Evolutionary conservation across 1,140 invertebrate genomes (phyloP).

Genomic region (Harlomillsia oculata): DNA sequence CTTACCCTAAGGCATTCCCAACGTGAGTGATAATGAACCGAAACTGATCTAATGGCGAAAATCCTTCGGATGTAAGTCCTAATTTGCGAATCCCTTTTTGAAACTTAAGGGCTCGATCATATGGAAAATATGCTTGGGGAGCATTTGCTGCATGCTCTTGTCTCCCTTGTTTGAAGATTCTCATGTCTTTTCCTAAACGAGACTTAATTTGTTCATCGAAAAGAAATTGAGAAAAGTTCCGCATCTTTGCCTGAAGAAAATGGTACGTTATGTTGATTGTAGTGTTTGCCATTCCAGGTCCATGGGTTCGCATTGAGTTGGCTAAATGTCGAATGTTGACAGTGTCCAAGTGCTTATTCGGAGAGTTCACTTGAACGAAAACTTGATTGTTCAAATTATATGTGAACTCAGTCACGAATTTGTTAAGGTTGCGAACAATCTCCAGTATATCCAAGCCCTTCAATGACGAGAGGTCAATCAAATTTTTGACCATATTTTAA

Average conservation of each 20-base stretch:
- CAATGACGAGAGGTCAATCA: slow-evolving; percentile 24
- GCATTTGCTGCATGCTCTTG: slow-evolving; percentile 41
- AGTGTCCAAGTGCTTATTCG: slow-evolving; percentile 91
- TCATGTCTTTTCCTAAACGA: slow-evolving; percentile 78
- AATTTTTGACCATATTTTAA: background rate
- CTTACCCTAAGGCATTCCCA: slow-evolving; percentile 46
- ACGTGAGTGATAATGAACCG: slow-evolving; percentile 85
- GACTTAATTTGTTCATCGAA: slow-evolving; percentile 98
- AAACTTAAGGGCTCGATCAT: slow-evolving; percentile 89
- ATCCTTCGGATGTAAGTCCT: slow-evolving; percentile 68
- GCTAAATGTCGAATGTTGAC: slow-evolving; percentile 92
- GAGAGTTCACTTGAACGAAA: slow-evolving; percentile 83
- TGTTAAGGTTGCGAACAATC: slow-evolving; percentile 93
- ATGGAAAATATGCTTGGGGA: slow-evolving; percentile 49
- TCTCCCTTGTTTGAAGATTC: slow-evolving; percentile 56
- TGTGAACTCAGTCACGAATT: slow-evolving; percentile 85
- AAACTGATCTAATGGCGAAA: slow-evolving; percentile 87
- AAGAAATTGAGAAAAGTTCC: slow-evolving; percentile 92
- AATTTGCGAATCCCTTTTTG: slow-evolving; percentile 84
- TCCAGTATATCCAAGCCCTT: slow-evolving; percentile 92
- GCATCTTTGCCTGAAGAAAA: slow-evolving; percentile 87
- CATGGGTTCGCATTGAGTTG: slow-evolving; percentile 95
- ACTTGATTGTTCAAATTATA: slow-evolving; percentile 98
- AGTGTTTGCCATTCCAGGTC: slow-evolving; percentile 64
- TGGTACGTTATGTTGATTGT: slow-evolving; percentile 90